Conservation (phyloP, 2,797 vertebrate species). For the Catostomus latipinnis region DNA sequence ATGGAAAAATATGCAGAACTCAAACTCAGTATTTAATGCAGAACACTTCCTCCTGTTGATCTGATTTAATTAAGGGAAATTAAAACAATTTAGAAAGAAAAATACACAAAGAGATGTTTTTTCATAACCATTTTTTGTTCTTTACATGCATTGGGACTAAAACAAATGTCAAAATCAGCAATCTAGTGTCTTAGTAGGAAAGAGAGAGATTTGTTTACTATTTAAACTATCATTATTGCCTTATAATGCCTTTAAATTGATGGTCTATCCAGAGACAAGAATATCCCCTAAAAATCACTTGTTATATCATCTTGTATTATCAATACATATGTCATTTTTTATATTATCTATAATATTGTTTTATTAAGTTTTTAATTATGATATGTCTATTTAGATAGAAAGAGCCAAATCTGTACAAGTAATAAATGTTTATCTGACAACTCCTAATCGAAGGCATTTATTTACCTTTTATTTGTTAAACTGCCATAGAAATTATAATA, state of each 20-base stretch:
- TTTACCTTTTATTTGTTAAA: not conserved
- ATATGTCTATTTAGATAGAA: not conserved
- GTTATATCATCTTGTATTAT: too few species aligned
- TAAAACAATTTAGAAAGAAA: not conserved
- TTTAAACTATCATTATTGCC: not conserved
- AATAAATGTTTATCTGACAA: not conserved
- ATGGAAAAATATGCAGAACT: not conserved
- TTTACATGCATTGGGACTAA: not conserved
- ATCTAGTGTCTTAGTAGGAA: not conserved
- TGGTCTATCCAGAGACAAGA: too few species aligned
- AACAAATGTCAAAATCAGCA: not conserved
- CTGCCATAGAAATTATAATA: not conserved
- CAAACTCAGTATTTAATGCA: slow-evolving; percentile 2
- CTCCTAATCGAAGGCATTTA: not conserved
- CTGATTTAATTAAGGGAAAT: not conserved
- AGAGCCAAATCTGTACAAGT: not conserved
- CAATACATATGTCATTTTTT: too few species aligned
- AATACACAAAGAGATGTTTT: not conserved
- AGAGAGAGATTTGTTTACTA: not conserved
- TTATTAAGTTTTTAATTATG: not conserved
- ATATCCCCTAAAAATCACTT: too few species aligned
- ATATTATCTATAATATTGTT: not conserved
- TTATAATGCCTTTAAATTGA: not conserved
- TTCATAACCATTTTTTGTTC: not conserved
- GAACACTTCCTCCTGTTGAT: not conserved